phyloP scores from a whole-genome alignment of 2,113 vertebrate species.

The Pelusios castaneus region DNA sequence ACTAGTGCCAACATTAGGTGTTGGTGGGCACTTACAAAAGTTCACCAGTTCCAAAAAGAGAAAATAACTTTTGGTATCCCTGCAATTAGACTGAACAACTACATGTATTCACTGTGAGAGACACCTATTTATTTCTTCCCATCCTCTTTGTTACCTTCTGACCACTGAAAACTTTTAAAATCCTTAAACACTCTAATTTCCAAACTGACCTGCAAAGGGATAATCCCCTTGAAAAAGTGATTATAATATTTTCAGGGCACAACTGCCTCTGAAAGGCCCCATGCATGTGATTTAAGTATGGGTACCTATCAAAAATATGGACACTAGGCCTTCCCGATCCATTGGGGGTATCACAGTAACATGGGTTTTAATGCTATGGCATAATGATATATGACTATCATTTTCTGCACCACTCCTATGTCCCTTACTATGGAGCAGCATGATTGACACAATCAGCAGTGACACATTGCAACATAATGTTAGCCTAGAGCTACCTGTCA shows the following conservation, averaged over 20 bases:
- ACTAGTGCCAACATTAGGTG: neutral
- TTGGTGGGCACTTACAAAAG: neutral
- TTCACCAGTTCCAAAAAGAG: neutral
- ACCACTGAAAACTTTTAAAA: neutral
- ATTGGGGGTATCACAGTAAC: neutral
- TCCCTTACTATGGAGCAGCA: neutral
- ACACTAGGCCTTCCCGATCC: neutral
- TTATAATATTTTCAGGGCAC: neutral
- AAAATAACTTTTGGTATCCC: neutral
- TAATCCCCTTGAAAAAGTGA: accelerated
- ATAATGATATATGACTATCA: conserved; percentile 1
- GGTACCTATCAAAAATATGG: neutral
- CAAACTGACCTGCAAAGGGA: neutral
- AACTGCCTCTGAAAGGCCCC: neutral
- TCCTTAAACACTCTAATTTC: neutral
- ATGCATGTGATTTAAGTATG: neutral
- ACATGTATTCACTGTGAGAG: neutral
- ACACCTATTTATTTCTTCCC: neutral
- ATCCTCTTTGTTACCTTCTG: neutral
- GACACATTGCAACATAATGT: conserved; percentile 20
- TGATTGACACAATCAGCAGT: conserved; percentile 49
- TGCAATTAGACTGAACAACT: neutral
- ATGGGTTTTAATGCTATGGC: neutral
- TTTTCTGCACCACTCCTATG: conserved; percentile 1
- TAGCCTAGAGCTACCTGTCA: conserved; percentile 29